Percentiles rank a stretch among this genome's conserved stretches.
phyloP scores from a whole-genome alignment of 2,888 invertebrate genomes.

The Cryptocephalus moraei region DNA sequence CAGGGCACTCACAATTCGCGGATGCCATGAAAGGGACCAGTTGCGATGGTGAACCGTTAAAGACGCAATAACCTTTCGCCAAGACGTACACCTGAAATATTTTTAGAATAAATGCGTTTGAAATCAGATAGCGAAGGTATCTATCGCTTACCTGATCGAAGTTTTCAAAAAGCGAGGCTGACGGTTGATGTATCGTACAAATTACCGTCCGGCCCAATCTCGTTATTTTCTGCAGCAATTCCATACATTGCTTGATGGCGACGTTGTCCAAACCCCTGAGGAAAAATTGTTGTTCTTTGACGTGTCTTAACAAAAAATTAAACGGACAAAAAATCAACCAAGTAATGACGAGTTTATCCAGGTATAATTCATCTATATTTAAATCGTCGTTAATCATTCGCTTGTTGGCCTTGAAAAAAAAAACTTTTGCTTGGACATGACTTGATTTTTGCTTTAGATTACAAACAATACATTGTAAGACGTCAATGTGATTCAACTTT shows the following conservation, averaged over 20 bases:
- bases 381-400: too few relatives aligned
- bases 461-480: too few relatives aligned
- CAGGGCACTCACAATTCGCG: constrained; percentile 58
- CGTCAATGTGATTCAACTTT: too few relatives aligned
- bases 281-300: neutral
- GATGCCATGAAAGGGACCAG: constrained; percentile 59
- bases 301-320: too few relatives aligned
- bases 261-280: constrained; percentile 62
- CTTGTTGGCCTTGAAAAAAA: too few relatives aligned
- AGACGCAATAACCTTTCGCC: constrained; percentile 53
- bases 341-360: too few relatives aligned
- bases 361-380: too few relatives aligned
- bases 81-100: constrained; percentile 37
- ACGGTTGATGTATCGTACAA: constrained; percentile 74
- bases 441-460: too few relatives aligned
- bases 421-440: too few relatives aligned
- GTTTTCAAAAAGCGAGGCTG: constrained; percentile 62
- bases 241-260: constrained; percentile 61
- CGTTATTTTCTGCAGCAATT: constrained; percentile 56
- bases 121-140: too few relatives aligned
- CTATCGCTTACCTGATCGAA: constrained; percentile 50
- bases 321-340: too few relatives aligned
- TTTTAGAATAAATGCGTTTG: neutral
- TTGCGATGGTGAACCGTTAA: constrained; percentile 56
- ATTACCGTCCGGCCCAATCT: constrained; percentile 64